Evolutionary conservation across 2,113 vertebrate genomes (phyloP).

Genomic region (Pollimyrus isidori): DNA sequence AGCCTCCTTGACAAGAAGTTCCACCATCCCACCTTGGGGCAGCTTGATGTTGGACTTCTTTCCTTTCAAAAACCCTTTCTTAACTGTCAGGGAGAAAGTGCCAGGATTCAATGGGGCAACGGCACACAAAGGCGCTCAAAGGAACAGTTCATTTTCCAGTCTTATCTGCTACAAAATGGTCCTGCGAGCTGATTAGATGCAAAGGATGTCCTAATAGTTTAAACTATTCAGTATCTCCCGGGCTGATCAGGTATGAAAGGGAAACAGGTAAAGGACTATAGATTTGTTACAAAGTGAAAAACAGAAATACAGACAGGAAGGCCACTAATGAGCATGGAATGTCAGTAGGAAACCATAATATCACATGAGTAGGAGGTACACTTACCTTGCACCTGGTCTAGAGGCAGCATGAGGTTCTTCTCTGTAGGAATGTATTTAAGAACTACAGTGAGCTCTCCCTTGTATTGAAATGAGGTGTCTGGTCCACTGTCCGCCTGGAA

Average conservation of each 20-base stretch:
- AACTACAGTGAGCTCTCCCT: slow-evolving; percentile 85
- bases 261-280: not conserved
- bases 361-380: too few relatives aligned
- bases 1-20: slow-evolving; percentile 90
- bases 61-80: slow-evolving; percentile 74
- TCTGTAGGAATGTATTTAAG: slow-evolving; percentile 85
- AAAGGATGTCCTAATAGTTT: not conserved
- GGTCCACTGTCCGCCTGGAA: slow-evolving; percentile 63
- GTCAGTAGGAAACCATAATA: not conserved
- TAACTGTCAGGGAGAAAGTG: slow-evolving; percentile 57
- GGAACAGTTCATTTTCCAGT: not conserved
- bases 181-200: not conserved
- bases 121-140: not conserved
- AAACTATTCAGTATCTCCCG: not conserved
- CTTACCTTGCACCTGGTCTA: slow-evolving; percentile 79
- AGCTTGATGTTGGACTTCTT: slow-evolving; percentile 69
- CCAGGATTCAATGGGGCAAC: not conserved
- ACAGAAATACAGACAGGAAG: not conserved
- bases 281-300: not conserved
- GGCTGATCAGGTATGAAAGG: not conserved
- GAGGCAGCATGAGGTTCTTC: slow-evolving; percentile 70
- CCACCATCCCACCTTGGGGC: slow-evolving; percentile 81
- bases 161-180: not conserved
- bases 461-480: slow-evolving; percentile 79
- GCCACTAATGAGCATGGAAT: not conserved